Evolutionary conservation across 2,797 vertebrate species (phyloP).

Genomic region (Argentina silus): DNA sequence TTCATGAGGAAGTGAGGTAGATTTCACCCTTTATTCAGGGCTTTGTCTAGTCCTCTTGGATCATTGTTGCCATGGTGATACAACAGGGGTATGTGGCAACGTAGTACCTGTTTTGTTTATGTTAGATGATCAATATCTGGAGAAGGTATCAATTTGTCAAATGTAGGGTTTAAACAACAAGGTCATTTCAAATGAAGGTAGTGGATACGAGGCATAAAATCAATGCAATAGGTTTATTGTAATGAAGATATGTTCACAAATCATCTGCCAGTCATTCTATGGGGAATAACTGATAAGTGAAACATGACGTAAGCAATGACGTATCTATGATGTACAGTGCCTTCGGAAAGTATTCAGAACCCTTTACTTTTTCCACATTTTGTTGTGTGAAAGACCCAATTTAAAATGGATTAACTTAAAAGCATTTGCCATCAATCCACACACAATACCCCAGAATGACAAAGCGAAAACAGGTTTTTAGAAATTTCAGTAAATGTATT

Average conservation of each 20-base stretch:
- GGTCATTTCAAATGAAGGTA: slow-evolving; percentile 10
- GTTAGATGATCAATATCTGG: background rate
- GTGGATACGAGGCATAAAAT: slow-evolving; percentile 23
- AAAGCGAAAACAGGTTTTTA: no score
- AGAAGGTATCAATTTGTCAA: background rate
- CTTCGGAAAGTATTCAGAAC: no score
- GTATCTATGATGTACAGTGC: background rate
- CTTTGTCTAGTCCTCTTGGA: background rate
- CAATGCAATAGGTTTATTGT: slow-evolving; percentile 21
- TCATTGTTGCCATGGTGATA: slow-evolving; percentile 9
- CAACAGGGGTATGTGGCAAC: background rate
- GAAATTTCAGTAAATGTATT: no score
- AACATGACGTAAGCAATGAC: background rate
- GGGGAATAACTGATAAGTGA: background rate
- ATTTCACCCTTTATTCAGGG: background rate
- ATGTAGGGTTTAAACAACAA: background rate
- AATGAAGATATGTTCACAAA: slow-evolving; percentile 20
- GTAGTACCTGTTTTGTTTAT: background rate
- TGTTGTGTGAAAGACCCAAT: no score
- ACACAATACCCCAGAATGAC: no score
- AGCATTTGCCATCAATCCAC: no score
- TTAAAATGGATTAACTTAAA: no score
- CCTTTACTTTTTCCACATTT: no score
- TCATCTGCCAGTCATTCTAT: background rate
- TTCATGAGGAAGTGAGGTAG: background rate